Evolutionary conservation across 1,140 invertebrate genomes (phyloP), one percentile per base, ranked within the genome.

Genomic region (Platyscapa corneri): DNA sequence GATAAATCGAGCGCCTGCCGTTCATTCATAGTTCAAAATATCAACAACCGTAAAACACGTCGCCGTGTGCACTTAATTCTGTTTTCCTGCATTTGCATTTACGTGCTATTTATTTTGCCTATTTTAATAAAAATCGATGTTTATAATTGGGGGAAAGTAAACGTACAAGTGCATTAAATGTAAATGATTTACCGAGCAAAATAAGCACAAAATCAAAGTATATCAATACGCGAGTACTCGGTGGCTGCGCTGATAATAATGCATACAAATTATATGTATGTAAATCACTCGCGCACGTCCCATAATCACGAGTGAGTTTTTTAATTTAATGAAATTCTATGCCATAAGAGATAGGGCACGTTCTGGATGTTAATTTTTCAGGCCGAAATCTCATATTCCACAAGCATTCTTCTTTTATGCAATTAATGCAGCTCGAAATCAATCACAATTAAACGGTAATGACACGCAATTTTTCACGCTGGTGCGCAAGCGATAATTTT

Each of bases 371-470:
- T 72, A 37, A 72, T 72, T 72, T 39, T 72, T 72, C 37, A 23
- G 20, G 5, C 37, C 10, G 8, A 42, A 42, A 42, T 27, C 70
- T 74, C 70, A 74, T 42, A 74, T 74, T 74, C 37, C 23, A 42
- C 70, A 16, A n/a, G 70, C 39, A 74, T 74, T 42, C 70, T 42
- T 74, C 37, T 74, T 42, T 74, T 42, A 3, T 74, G 37, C 70
- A 42, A 74, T 74, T 74, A 74, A 74, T 74, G 39, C 70, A 12
- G 8, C 0, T 39, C 8, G 37, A 1, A 74, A 42, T 74, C 39
- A 27, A 42, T 74, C 70, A 74, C 70, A 74, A 74, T 74, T 74
- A 74, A 42, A 42, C 18, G 10, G 12, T 74, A 70, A 70, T 37
- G 67, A 70, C 18, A 37, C 32, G 32, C 34, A 39, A 74, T 42